Evolutionary conservation across 37 sponge, comb jelly and placozoan species (phyloP).

Genomic region (Petrosia ficiformis): DNA sequence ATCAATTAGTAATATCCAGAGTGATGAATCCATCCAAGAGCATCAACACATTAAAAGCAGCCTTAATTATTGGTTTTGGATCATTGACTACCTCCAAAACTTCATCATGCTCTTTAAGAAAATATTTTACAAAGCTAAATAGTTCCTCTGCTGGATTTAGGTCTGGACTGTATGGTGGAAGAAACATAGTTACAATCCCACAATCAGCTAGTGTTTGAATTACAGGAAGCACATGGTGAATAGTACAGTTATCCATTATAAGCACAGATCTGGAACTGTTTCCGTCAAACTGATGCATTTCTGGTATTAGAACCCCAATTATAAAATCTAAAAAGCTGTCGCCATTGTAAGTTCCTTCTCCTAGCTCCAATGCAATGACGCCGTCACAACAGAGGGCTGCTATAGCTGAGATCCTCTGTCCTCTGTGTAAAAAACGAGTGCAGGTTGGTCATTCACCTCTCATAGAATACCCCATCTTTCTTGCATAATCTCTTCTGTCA

Average conservation of each 20-base stretch:
- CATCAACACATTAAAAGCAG: conserved; percentile 9
- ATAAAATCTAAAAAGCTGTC: conserved; percentile 43
- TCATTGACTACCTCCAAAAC: not conserved
- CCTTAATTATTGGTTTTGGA: not conserved
- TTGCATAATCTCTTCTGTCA: conserved; percentile 16
- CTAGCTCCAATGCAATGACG: conserved; percentile 22
- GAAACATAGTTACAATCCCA: conserved; percentile 25
- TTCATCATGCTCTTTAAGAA: conserved; percentile 26
- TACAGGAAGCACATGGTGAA: conserved; percentile 40
- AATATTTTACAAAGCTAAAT: conserved; percentile 31
- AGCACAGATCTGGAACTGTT: conserved; percentile 22
- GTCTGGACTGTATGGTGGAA: conserved; percentile 59
- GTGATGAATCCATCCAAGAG: conserved; percentile 11
- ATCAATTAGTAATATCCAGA: too few relatives aligned
- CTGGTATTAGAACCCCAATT: conserved; percentile 35
- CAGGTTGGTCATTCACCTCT: conserved; percentile 21
- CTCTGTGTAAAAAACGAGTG: conserved; percentile 23
- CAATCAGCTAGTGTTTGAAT: not conserved
- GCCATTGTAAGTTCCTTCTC: conserved; percentile 34
- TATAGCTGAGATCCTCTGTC: conserved; percentile 38
- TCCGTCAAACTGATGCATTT: conserved; percentile 53
- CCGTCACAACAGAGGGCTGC: conserved; percentile 38
- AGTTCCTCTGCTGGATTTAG: conserved; percentile 44
- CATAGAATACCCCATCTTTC: conserved; percentile 36
- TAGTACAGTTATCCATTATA: conserved; percentile 45